These are phyloP conservation scores for Rissa tridactyla DNA, from an alignment of 2,113 vertebrate species.

Conservation along the genomic window DNA sequence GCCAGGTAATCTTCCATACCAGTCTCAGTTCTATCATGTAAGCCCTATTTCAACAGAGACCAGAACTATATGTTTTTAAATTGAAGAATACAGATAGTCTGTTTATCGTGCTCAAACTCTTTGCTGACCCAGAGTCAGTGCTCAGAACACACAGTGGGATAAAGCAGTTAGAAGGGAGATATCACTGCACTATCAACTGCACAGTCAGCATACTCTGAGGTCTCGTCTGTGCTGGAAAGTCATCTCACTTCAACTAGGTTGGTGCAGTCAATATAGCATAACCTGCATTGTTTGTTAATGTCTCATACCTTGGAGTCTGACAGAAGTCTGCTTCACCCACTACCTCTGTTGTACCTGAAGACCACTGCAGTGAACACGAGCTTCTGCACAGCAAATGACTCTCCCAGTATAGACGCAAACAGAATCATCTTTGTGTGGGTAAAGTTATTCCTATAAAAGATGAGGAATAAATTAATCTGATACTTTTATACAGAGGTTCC, in stretches of 20 bases:
- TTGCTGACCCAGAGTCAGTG: neutral
- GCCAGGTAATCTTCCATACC: neutral
- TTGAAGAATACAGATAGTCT: neutral
- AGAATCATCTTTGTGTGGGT: neutral
- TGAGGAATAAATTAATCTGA: neutral
- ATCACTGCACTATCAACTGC: neutral
- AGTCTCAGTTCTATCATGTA: neutral
- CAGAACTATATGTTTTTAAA: neutral
- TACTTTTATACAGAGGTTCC: neutral
- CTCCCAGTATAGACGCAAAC: neutral
- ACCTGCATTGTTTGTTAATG: neutral
- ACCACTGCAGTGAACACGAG: rapidly evolving
- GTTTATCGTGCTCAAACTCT: neutral
- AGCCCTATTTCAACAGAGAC: neutral
- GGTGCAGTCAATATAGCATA: neutral
- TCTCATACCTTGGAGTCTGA: neutral
- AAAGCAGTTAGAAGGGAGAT: neutral
- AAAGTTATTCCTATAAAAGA: neutral
- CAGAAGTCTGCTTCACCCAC: neutral
- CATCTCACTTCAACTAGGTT: neutral
- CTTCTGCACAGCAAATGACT: neutral
- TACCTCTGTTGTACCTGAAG: neutral
- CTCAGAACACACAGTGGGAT: neutral
- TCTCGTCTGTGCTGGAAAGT: neutral
- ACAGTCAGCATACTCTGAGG: rapidly evolving